A percentile compares a stretch with the other conserved stretches of the same genome.
Conservation (phyloP, 2,797 vertebrate genomes). For the Poeciliopsis paucimaculata region DNA sequence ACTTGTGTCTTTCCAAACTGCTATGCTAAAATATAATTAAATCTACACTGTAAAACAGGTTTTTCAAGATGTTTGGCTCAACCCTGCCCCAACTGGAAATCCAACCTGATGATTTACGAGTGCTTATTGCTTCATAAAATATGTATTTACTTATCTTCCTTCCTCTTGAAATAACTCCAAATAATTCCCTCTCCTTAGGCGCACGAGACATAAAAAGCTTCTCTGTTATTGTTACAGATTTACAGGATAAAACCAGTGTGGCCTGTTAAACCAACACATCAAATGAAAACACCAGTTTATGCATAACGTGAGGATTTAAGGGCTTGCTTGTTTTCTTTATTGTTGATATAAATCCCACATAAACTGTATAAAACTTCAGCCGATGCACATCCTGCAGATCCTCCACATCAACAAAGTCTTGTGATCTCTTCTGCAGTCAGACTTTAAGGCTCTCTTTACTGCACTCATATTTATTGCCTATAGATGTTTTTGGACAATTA, state of each 20-base stretch:
- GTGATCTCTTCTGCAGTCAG: background rate
- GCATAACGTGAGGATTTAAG: background rate
- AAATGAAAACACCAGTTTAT: background rate
- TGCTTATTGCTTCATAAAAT: background rate
- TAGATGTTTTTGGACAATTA: background rate
- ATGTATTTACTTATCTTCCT: background rate
- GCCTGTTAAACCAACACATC: background rate
- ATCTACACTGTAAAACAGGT: constrained; percentile 1
- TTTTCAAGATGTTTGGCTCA: background rate
- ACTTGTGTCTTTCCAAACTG: background rate
- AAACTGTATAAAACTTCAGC: background rate
- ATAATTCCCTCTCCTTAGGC: background rate
- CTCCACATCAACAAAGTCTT: background rate
- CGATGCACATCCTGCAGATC: background rate
- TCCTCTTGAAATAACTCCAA: background rate
- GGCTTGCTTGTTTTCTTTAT: background rate
- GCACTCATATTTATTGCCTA: background rate
- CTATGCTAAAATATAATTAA: background rate
- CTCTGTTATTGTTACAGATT: background rate
- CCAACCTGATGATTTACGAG: background rate
- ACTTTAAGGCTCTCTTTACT: background rate
- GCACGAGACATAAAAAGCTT: background rate
- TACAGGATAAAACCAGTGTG: background rate
- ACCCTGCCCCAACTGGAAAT: background rate
- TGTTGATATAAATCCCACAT: background rate